Base-by-base conservation (phyloP, 2,113 vertebrate genomes). In the Hippocampus mohnikei region DNA sequence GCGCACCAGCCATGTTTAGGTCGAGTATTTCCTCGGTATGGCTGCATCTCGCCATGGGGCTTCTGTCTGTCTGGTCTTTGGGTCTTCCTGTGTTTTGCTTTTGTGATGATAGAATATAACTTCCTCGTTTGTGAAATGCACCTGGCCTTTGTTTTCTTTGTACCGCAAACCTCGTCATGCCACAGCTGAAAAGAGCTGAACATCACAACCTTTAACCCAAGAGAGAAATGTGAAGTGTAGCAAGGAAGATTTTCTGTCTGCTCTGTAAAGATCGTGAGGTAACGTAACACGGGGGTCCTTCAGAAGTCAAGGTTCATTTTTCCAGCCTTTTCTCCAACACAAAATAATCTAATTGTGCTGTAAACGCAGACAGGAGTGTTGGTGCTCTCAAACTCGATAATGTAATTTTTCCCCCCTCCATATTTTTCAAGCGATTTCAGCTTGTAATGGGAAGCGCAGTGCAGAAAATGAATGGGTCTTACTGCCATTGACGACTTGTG, bases 31-130 rank as follows among this genome's bases (percentile, higher is more conserved):
- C 76, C 85, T 81, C 68, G 42, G 16, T 73, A 62, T 41, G 77
- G 72, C 84, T 74, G 69, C 76, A 77, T 73, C 68, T 70, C 69
- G 61, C 48, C 25, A 55, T 72, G 74, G 60, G 63, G 58, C 56
- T 86, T 67, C 50, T 67, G 66, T 50, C 83, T 82, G 81, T 73
- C 72, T 73, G 58, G 46, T 16, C 46, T 50, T 16, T 18, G 69
- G 83, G 65, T 76, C 74, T 92, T 93, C 90, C 91, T 91, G 87
- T 90, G 81, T 84, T 86, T 83, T 78, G 79, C 70, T 79, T 84
- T 72, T 81, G 78, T 81, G 74, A 82, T 84, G 66, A 72, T 72
- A 65, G 75, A 27, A 25, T 78, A 75, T 70, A 70, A 83, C 86
- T 81, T 86, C 85, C 86, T 87, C 33, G 67, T 80, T 81, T 88